Evolutionary conservation across 2,888 invertebrate genomes (phyloP), one percentile per base, ranked within the genome.

Genomic region (Uloborus plumipes): DNA sequence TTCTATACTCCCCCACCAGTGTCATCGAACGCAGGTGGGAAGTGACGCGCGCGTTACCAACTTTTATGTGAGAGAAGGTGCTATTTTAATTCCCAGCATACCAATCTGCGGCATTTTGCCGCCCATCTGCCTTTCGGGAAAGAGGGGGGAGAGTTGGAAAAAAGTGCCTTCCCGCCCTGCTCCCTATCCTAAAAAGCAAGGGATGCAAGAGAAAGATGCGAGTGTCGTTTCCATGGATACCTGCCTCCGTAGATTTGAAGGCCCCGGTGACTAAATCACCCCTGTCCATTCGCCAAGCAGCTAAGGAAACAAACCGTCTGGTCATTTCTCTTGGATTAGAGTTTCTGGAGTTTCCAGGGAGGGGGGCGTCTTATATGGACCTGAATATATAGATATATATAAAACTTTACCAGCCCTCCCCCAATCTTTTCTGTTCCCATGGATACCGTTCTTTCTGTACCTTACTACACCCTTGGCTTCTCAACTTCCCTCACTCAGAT

Each of bases 251-350:
- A 74, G 84, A 78, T 78, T 74, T 70, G 70, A 84, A 78, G 80
- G 78, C 76, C 81, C 74, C 62, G 67, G 75, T 84, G 78, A 74
- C 84, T 78, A 84, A 84, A 84, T 84, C 84, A 84, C 74, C 78
- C 71, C 77, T 83, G 84, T 84, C 84, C 78, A 84, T 84, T 78
- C 84, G 66, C 73, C 73, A 50, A 72, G 84, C 67, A 72, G 70
- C 76, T 64, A 78, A 67, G 84, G 84, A 84, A 84, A 84, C 84
- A 84, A 84, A 84, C 84, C 84, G 80, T 84, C 84, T 84, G 84
- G 84, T 84, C 80, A 84, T 84, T 84, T 84, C 84, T 84, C 80
- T 84, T 58, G 84, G 84, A 84, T 84, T 84, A 84, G 84, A 84
- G 76, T 76, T 84, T 74, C 84, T 78, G 72, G 72, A 83, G 71